Evolutionary conservation across 2,113 vertebrate species (phyloP).

Genomic region (Glareola pratincola): DNA sequence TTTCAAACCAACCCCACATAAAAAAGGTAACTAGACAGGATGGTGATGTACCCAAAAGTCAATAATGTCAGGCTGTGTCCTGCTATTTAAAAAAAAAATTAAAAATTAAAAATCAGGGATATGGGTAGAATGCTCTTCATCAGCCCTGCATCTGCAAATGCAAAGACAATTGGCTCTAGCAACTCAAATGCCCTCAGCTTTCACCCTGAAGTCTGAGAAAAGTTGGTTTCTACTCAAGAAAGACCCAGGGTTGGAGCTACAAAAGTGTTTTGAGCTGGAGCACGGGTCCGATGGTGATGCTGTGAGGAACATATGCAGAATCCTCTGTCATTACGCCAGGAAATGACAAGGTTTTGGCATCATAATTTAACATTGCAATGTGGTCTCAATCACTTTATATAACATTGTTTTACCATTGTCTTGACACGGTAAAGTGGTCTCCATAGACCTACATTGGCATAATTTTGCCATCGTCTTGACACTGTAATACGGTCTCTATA

Average conservation of each 20-base stretch:
- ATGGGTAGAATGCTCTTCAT: not conserved
- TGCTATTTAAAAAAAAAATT: not conserved
- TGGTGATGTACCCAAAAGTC: not conserved
- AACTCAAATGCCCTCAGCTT: not conserved
- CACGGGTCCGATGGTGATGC: not conserved
- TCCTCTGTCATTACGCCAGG: conserved; percentile 59
- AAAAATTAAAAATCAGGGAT: not conserved
- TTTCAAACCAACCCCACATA: not conserved
- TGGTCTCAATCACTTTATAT: conserved; percentile 76
- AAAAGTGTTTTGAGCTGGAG: not conserved
- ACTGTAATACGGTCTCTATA: conserved; percentile 80
- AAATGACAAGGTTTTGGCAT: conserved; percentile 79
- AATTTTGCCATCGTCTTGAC: conserved; percentile 80
- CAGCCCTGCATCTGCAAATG: not conserved
- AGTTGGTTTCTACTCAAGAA: not conserved
- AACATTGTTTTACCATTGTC: conserved; percentile 77
- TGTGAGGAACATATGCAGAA: conserved; percentile 28
- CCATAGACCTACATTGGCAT: conserved; percentile 75
- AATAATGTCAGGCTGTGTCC: not conserved
- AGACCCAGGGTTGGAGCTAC: not conserved
- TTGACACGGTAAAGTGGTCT: conserved; percentile 80
- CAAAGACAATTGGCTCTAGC: not conserved
- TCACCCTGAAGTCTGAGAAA: not conserved
- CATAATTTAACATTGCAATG: conserved; percentile 74
- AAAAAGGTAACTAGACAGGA: not conserved